A percentile compares a stretch with the other conserved stretches of the same genome.
These are phyloP conservation scores for Drosophila mauritiana DNA, from an alignment of 1,140 invertebrate genomes.

Conservation along the genomic window DNA sequence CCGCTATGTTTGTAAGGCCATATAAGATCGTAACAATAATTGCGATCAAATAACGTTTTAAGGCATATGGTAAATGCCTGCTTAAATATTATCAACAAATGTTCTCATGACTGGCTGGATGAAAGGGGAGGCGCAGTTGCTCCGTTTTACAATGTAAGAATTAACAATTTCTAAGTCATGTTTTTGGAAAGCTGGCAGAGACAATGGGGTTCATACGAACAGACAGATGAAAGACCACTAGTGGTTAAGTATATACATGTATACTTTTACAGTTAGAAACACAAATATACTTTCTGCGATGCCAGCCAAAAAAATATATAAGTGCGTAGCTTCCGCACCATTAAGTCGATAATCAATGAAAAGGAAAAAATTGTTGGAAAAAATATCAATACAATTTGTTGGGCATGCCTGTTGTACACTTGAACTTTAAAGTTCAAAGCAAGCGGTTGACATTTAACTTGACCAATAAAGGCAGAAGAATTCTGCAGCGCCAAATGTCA, in stretches of 20 bases:
- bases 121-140: neutral
- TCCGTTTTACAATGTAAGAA: constrained; percentile 38
- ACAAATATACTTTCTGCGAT: constrained; percentile 1
- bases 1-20: too few species aligned
- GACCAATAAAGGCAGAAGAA: constrained; percentile 55
- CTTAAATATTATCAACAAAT: neutral
- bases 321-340: constrained; percentile 13
- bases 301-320: neutral
- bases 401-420: constrained; percentile 38
- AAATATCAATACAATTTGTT: constrained; percentile 4
- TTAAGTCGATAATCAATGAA: too few species aligned
- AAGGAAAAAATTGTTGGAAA: too few species aligned
- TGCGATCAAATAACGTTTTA: too few species aligned
- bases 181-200: constrained; percentile 58
- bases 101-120: neutral
- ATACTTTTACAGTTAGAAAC: too few species aligned
- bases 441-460: constrained; percentile 70
- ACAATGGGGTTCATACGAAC: too few species aligned
- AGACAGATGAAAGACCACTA: too few species aligned
- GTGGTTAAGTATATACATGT: too few species aligned
- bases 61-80: too few species aligned
- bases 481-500: constrained; percentile 46
- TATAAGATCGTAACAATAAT: too few species aligned
- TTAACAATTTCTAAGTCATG: constrained; percentile 71
- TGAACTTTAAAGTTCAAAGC: constrained; percentile 80